Evolutionary conservation across 2,888 invertebrate genomes (phyloP), one percentile per base, ranked within the genome.

Genomic region (Muschampia plurimacula): DNA sequence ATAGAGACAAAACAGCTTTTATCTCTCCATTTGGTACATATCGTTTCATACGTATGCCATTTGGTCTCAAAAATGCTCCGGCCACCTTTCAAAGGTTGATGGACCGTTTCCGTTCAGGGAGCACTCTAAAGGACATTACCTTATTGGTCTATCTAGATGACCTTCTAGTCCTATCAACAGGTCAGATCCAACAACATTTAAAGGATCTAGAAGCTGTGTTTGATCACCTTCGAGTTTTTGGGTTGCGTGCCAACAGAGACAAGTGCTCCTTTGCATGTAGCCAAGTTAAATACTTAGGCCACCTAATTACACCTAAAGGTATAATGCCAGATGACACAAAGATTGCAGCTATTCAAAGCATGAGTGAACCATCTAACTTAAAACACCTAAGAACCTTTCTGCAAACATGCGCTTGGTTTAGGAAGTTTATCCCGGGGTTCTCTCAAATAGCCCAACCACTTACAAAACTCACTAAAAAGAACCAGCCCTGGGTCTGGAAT

Each of bases 361-460:
- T 78, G 77, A 73, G 74, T 15, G 67, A 68, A 22, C 81, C 80
- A 9, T 22, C 22, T 22, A 22, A 22, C 22, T 22, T 80, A 0
- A 71, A 78, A 41, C 78, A 80, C 0, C 63, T 81, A 2, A 59
- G 66, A 9, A 70, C 77, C 0, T 82, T 82, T 28, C 39, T 82
- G 0, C 79, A 79, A 69, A 82, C 77, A 1, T 84, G 83, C 72
- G 82, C 84, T 0, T 86, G 84, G 84, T 86, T 81, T 66, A 66
- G 84, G 2, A 79, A 78, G 36, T 83, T 82, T 52, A 77, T 83
- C 0, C 76, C 77, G 9, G 64, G 77, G 1, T 82, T 81, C 44
- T 66, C 81, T 0, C 44, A 76, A 22, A 75, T 84, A 0, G 79
- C 83, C 0, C 70, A 83, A 66, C 84, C 86, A 2, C 71, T 81